A percentile compares a stretch with the other conserved stretches of the same genome.
Evolutionary conservation across 2,113 vertebrate species (phyloP).

Genomic region (Saguinus midas): DNA sequence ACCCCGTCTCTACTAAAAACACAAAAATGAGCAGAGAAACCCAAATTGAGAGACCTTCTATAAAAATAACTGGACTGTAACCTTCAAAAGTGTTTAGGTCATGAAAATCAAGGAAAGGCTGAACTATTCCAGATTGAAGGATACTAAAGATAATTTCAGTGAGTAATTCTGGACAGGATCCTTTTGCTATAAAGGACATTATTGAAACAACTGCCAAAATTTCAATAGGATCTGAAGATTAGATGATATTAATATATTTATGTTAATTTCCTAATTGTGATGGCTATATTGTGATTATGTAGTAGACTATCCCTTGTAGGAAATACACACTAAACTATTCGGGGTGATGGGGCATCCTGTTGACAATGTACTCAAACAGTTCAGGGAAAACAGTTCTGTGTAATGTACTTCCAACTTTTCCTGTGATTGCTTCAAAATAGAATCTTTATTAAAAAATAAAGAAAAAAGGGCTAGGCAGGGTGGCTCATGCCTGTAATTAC

Average conservation of each 20-base stretch:
- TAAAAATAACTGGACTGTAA: background rate
- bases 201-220: background rate
- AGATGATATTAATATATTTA: background rate
- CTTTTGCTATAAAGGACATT: background rate
- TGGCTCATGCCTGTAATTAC: no score
- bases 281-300: background rate
- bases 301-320: background rate
- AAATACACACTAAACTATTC: background rate
- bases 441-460: background rate
- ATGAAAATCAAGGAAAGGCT: background rate
- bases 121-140: background rate
- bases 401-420: background rate
- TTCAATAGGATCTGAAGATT: background rate
- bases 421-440: background rate
- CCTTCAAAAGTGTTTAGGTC: background rate
- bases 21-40: background rate
- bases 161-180: background rate
- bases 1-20: no score
- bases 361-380: background rate
- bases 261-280: background rate
- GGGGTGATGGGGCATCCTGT: background rate
- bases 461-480: background rate
- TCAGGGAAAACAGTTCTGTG: background rate
- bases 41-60: background rate
- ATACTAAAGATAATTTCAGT: background rate